Percentiles rank a stretch among this genome's conserved stretches.
Evolutionary conservation across 2,113 vertebrate species (phyloP).

Genomic region (Calcarius ornatus): DNA sequence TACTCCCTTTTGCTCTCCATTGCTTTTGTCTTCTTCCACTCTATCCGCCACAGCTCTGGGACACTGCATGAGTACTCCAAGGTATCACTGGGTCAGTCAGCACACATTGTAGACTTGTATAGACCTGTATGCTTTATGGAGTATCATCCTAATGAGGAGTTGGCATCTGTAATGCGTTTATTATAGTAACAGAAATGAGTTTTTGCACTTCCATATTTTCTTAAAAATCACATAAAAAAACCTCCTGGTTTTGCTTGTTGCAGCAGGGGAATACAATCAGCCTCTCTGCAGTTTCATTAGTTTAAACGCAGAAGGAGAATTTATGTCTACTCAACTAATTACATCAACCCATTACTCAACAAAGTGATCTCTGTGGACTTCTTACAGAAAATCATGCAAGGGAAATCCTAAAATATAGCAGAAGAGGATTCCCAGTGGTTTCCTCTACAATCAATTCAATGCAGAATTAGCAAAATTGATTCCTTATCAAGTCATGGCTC

Average conservation of each 20-base stretch:
- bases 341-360: background rate
- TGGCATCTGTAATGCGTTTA: background rate
- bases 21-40: background rate
- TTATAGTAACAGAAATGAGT: background rate
- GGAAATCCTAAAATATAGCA: background rate
- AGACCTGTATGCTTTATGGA: background rate
- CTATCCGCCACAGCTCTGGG: background rate
- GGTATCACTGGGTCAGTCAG: accelerated
- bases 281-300: background rate
- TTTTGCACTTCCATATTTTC: background rate
- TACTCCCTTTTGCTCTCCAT: background rate
- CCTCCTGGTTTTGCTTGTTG: background rate
- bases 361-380: background rate
- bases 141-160: background rate
- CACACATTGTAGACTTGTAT: background rate
- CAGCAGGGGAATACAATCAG: background rate
- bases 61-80: background rate
- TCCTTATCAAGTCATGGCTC: background rate
- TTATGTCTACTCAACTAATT: background rate
- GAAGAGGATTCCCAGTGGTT: background rate
- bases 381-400: background rate
- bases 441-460: background rate
- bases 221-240: background rate
- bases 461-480: background rate
- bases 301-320: background rate